These are phyloP conservation scores for Elysia crispata DNA, from an alignment of 2,888 invertebrate species.

Conservation along the genomic window DNA sequence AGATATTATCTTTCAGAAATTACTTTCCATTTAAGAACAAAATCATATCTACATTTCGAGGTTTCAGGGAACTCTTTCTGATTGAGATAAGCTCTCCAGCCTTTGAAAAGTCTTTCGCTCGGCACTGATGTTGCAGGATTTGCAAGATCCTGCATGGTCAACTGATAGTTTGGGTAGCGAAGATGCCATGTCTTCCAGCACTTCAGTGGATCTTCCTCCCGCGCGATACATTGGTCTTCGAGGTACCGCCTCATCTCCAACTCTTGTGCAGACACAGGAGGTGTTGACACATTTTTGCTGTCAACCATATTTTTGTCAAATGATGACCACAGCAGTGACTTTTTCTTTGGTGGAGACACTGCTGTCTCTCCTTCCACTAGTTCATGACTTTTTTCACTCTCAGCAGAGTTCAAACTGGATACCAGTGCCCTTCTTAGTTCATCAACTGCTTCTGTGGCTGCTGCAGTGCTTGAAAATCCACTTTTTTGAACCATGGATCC, in stretches of 20 bases:
- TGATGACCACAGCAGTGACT: neutral
- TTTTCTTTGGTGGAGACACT: neutral
- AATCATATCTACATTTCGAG: too few relatives aligned
- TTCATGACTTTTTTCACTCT: neutral
- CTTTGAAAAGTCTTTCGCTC: constrained; percentile 29
- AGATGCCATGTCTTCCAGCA: too few relatives aligned
- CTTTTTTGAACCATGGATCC: neutral
- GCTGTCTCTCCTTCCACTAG: neutral
- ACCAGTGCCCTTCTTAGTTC: neutral
- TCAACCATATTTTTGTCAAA: neutral
- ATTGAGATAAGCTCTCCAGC: constrained; percentile 20
- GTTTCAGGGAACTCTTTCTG: too few relatives aligned
- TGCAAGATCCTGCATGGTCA: constrained; percentile 18
- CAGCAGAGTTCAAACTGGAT: neutral
- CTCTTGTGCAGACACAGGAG: neutral
- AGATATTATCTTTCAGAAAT: too few relatives aligned
- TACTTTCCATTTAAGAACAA: too few relatives aligned
- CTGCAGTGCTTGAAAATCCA: too few relatives aligned
- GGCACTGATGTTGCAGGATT: constrained; percentile 35
- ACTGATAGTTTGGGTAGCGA: too few relatives aligned
- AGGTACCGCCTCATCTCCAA: constrained; percentile 9
- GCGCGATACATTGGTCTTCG: neutral
- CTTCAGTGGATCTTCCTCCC: constrained; percentile 2
- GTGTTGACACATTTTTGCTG: neutral
- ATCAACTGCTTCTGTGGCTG: neutral